A percentile compares a stretch with the other conserved stretches of the same genome.
Conservation (phyloP, 2,113 vertebrate genomes). For the Catagonus wagneri region DNA sequence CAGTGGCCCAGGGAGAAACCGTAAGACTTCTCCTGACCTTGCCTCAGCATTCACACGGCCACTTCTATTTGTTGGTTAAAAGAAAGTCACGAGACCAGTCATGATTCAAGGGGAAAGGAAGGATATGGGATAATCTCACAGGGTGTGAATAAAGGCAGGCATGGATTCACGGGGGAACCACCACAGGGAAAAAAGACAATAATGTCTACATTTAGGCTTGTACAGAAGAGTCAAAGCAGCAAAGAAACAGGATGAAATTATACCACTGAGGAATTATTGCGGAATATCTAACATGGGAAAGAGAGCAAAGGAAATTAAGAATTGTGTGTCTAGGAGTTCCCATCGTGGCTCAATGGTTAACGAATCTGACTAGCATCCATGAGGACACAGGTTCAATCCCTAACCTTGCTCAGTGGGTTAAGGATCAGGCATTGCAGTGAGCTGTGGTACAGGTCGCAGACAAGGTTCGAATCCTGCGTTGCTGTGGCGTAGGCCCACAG, state of each 20-base stretch:
- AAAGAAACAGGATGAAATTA: conserved; percentile 30
- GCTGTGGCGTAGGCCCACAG: no score
- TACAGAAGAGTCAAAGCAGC: background rate
- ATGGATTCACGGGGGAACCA: background rate
- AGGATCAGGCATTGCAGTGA: no score
- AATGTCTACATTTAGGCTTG: background rate
- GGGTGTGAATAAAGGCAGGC: background rate
- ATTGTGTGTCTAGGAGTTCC: background rate
- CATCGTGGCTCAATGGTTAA: no score
- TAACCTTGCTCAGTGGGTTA: no score
- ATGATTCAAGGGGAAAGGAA: background rate
- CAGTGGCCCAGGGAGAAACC: background rate
- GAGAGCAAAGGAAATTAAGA: background rate
- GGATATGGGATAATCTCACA: background rate
- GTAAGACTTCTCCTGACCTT: background rate
- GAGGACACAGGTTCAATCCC: no score
- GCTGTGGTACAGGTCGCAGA: no score
- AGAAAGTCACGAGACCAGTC: background rate
- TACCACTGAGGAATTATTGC: conserved; percentile 23
- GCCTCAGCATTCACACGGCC: background rate
- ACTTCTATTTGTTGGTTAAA: background rate
- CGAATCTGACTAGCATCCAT: no score
- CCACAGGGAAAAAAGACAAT: background rate
- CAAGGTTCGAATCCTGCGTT: no score
- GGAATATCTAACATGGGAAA: conserved; percentile 1